Evolutionary conservation across 2,888 invertebrate genomes (phyloP), one percentile per base, ranked within the genome.

Genomic region (Torymus texanus): DNA sequence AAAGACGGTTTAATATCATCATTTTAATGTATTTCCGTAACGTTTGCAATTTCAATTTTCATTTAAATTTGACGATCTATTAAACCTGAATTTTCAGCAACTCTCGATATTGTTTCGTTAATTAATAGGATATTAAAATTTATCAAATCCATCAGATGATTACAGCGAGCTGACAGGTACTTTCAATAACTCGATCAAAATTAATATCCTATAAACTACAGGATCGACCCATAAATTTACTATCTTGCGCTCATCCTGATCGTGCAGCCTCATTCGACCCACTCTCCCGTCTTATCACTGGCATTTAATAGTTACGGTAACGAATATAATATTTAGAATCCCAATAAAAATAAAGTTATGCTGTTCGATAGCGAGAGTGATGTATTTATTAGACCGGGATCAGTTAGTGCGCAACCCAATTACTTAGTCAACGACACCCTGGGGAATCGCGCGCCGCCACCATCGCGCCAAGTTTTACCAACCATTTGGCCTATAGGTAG

Each of bases 371-470:
- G 41, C 29, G 18, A 65, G 56, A 41, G 18, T 18, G 56, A 41
- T 58, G 18, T 56, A 74, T 63, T 41, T 56, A 62, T 71, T 21
- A 72, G 18, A 50, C 11, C 24, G 56, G 29, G 73, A 74, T 65
- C 65, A 58, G 56, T 74, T 58, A 66, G 58, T 41, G 41, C 58
- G n/a, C 65, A 58, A 18, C 66, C 65, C 66, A 58, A 74, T 74
- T 74, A 66, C 74, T 74, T 74, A 74, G 66, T 66, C 56, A 66
- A 74, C 24, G 66, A 50, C 58, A 58, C 74, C 21, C 66, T 5
- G 18, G 66, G 74, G 58, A 74, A 65, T 73, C 14, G 41, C 14
- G 16, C 8, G 13, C 21, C 18, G 55, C 29, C 63, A 13, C 16
- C 62, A 29, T 55, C 16, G 10, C 12, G 12, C 24, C 18, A 73